Conservation (phyloP, 1,140 invertebrate species). For the Gonioctena quinquepunctata region DNA sequence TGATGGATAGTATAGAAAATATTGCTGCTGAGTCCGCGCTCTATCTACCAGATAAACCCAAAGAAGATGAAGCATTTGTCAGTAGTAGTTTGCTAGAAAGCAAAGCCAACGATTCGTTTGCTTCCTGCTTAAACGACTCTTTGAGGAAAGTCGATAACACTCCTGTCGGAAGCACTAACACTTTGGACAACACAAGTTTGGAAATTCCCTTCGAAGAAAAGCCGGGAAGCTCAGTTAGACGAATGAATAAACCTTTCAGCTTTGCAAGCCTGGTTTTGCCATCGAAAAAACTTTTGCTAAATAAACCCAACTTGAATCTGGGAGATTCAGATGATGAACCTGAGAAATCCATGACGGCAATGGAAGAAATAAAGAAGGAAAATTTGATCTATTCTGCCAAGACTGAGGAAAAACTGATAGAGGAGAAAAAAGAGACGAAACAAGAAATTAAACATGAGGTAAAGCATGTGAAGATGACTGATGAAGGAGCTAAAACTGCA, state of each 20-base stretch:
- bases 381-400: neutral
- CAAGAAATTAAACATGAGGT: neutral
- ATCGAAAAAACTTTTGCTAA: constrained; percentile 30
- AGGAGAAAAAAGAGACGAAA: constrained; percentile 6
- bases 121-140: constrained; percentile 15
- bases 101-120: constrained; percentile 7
- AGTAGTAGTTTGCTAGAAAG: neutral
- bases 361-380: constrained; percentile 25
- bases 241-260: constrained; percentile 14
- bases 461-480: neutral
- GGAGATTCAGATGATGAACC: constrained; percentile 33
- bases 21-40: neutral
- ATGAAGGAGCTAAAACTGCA: neutral
- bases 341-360: neutral
- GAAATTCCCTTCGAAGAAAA: neutral
- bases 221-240: neutral
- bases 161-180: neutral
- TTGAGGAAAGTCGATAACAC: constrained; percentile 14
- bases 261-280: constrained; percentile 37
- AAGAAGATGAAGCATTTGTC: too few relatives aligned
- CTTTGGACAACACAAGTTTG: neutral
- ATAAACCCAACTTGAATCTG: constrained; percentile 36
- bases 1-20: neutral
- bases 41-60: neutral
- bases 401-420: neutral